A percentile compares a stretch with the other conserved stretches of the same genome.
phyloP scores from a whole-genome alignment of 2,888 invertebrate genomes.

The Macrosoma leucophasiata region DNA sequence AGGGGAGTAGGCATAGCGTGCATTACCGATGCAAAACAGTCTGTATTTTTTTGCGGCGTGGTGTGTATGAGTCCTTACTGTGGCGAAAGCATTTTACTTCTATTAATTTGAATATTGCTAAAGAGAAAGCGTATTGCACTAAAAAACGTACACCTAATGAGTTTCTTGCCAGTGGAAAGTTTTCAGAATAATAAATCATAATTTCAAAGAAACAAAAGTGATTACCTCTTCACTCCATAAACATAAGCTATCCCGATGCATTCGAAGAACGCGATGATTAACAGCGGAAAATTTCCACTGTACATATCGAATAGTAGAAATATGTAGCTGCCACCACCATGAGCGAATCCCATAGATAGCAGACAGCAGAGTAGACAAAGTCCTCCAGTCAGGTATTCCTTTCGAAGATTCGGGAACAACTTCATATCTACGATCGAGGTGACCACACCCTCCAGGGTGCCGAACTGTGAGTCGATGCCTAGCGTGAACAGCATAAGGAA shows the following conservation, averaged over 20 bases:
- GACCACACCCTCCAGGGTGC: constrained; percentile 95
- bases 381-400: constrained; percentile 89
- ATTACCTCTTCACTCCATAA: constrained; percentile 91
- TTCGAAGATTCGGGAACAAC: constrained; percentile 91
- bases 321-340: constrained; percentile 95
- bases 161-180: constrained; percentile 1
- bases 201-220: constrained; percentile 9
- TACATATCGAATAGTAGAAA: constrained; percentile 96
- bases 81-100: too few species aligned
- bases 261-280: constrained; percentile 95
- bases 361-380: constrained; percentile 88
- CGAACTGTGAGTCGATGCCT: constrained; percentile 97
- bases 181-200: background rate
- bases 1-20: too few species aligned
- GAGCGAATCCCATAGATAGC: constrained; percentile 93
- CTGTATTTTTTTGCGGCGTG: too few species aligned
- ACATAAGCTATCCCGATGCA: constrained; percentile 95
- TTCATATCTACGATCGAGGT: constrained; percentile 97
- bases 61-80: too few species aligned
- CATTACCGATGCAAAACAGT: too few species aligned
- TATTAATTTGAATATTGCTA: too few species aligned
- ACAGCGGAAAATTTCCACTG: constrained; percentile 92
- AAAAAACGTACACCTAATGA: too few species aligned
- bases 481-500: constrained; percentile 97
- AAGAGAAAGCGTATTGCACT: too few species aligned